A percentile compares a stretch with the other conserved stretches of the same genome.
These are phyloP conservation scores for Branchellion lobata DNA, from an alignment of 2,888 invertebrate genomes.

Conservation along the genomic window DNA sequence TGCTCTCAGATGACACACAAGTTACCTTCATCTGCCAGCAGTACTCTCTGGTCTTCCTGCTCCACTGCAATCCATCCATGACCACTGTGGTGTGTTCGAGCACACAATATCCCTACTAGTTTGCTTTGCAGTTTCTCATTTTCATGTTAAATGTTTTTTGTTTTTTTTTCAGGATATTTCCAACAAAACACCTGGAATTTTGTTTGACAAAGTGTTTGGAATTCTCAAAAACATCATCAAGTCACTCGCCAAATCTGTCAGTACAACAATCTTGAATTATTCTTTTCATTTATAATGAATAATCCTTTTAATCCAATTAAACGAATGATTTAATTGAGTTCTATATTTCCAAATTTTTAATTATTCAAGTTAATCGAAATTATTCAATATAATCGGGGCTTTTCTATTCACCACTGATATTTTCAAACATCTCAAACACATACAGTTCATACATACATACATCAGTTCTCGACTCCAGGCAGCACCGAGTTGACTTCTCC, in stretches of 20 bases:
- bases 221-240: conserved; percentile 59
- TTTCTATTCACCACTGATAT: too few species aligned
- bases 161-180: conserved; percentile 58
- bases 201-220: conserved; percentile 60
- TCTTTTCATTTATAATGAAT: too few species aligned
- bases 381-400: too few species aligned
- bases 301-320: too few species aligned
- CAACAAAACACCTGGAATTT: conserved; percentile 55
- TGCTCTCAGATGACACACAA: conserved; percentile 56
- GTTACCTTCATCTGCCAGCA: conserved; percentile 72
- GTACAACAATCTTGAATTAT: too few species aligned
- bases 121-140: background rate
- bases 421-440: too few species aligned
- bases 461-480: conserved; percentile 73
- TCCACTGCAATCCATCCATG: conserved; percentile 77
- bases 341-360: too few species aligned
- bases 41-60: conserved; percentile 74
- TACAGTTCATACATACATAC: too few species aligned
- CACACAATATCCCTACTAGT: too few species aligned
- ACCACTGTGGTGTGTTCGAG: conserved; percentile 69
- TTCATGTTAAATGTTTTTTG: background rate
- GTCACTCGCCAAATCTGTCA: conserved; percentile 61
- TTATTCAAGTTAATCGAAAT: too few species aligned
- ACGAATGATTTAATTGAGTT: too few species aligned
- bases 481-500: conserved; percentile 69